Conservation (phyloP, 92 coral and sea anemone genomes). For the Montipora capitata region DNA sequence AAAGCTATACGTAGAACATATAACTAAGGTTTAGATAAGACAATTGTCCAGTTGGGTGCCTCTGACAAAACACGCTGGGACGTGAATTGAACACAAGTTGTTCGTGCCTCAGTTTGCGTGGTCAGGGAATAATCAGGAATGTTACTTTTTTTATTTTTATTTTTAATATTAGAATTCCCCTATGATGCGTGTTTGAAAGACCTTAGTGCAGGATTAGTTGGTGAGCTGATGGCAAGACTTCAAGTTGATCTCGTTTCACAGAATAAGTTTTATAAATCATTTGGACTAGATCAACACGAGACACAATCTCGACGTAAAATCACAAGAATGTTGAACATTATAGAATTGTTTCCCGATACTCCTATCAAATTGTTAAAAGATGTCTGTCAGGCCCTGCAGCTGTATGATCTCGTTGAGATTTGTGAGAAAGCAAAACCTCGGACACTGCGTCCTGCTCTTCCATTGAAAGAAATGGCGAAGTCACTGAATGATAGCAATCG, state of each 20-base stretch:
- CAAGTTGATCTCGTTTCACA: neutral
- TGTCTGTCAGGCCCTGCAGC: conserved; percentile 14
- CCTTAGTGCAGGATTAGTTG: neutral
- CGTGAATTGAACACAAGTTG: no score
- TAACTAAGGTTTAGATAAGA: no score
- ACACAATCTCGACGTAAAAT: no score
- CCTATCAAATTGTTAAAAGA: conserved; percentile 13
- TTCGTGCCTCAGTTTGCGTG: no score
- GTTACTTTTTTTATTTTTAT: neutral
- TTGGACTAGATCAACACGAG: neutral
- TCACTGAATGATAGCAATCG: neutral
- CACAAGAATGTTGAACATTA: neutral
- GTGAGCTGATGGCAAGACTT: neutral
- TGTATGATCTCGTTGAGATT: conserved; percentile 19
- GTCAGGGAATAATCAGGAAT: no score
- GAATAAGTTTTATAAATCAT: neutral
- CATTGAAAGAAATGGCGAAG: conserved; percentile 1
- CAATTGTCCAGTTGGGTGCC: no score
- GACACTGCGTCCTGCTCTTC: conserved; percentile 25
- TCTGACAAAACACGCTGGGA: no score
- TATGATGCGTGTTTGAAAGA: conserved; percentile 1
- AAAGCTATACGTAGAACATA: no score
- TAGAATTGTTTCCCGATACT: conserved; percentile 13
- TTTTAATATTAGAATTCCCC: neutral
- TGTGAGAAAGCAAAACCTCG: conserved; percentile 28